Base-by-base conservation (phyloP, 2,888 invertebrate species). In the Oeneis ivallda region DNA sequence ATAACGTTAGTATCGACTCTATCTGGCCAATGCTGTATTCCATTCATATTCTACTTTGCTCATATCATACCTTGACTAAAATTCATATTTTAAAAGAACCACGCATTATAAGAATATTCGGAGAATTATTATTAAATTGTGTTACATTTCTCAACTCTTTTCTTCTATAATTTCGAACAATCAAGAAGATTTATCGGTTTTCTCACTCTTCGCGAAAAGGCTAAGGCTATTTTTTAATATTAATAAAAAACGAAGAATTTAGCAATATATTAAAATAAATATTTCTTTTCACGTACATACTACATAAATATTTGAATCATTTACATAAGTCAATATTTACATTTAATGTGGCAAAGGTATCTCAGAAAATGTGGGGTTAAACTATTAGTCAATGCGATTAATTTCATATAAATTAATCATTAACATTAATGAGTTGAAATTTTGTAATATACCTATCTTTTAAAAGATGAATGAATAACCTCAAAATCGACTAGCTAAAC, bases 181-280 rank as follows among this genome's bases (percentile, higher is more conserved):
- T 17, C 11, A 34, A 9, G 15, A 26, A 53, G 13, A 39, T 37
- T 59, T 37, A 2, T 37, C 59, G 7, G 49, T 13, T 26, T 11
- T 59, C 59, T 39, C 60, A 60, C 39, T 50, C 60, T 26, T 26
- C 39, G 50, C n/a, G 39, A 60, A 59, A 60, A 60, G 59, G 49
- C 39, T 60, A 49, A 59, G 19, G 39, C 32, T 56, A 56, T 5
- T 47, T 19, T 19, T 45, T 43, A 17, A 26, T 15, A 57, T 37
- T 6, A 37, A 37, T 59, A 49, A 39, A 60, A 47, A 47, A 49
- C 32, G 49, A 49, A 59, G 34, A 49, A 11, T 50, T 34, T 49
- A 60, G 60, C 49, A 41, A 41, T 47, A 60, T 50, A 49, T 50
- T 58, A 47, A 58, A 58, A 58, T 47, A 47, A 58, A 58, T 58